These are phyloP conservation scores for Oligia strigilis DNA, from an alignment of 2,888 invertebrate genomes.

Conservation along the genomic window DNA sequence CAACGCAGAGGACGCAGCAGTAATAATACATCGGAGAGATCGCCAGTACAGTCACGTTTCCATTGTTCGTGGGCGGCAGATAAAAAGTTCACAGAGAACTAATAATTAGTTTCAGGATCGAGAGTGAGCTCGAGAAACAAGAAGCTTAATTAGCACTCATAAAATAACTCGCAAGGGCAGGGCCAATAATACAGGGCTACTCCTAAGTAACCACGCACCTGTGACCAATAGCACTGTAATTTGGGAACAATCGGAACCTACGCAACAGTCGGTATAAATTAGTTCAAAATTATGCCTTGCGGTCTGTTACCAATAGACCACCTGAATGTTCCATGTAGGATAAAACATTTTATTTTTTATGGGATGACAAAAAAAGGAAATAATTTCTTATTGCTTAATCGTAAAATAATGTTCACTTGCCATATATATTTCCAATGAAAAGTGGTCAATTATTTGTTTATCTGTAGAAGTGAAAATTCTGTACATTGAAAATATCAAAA, in stretches of 20 bases:
- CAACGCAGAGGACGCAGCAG: conserved; percentile 68
- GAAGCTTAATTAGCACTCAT: conserved; percentile 87
- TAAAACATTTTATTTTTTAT: neutral
- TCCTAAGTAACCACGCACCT: conserved; percentile 26
- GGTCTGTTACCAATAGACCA: neutral
- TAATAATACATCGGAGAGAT: conserved; percentile 79
- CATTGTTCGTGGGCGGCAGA: conserved; percentile 87
- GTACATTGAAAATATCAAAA: too few species aligned
- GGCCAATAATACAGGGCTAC: conserved; percentile 35
- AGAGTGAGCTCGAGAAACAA: conserved; percentile 81
- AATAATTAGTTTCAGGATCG: conserved; percentile 87
- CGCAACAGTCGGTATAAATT: neutral
- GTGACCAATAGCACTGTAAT: conserved; percentile 43
- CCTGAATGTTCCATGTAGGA: neutral
- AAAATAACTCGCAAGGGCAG: conserved; percentile 72
- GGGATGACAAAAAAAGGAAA: neutral
- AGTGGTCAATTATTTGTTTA: neutral
- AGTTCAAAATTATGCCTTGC: conserved; percentile 5
- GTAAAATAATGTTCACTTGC: neutral
- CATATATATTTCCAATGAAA: neutral
- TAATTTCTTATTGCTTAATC: neutral
- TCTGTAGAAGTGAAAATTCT: too few species aligned
- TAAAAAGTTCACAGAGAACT: conserved; percentile 87
- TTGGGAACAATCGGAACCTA: conserved; percentile 18
- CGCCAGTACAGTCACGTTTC: conserved; percentile 88